Evolutionary conservation across 2,113 vertebrate genomes (phyloP), one percentile per base, ranked within the genome.

Genomic region (Myrmecobius fasciatus): DNA sequence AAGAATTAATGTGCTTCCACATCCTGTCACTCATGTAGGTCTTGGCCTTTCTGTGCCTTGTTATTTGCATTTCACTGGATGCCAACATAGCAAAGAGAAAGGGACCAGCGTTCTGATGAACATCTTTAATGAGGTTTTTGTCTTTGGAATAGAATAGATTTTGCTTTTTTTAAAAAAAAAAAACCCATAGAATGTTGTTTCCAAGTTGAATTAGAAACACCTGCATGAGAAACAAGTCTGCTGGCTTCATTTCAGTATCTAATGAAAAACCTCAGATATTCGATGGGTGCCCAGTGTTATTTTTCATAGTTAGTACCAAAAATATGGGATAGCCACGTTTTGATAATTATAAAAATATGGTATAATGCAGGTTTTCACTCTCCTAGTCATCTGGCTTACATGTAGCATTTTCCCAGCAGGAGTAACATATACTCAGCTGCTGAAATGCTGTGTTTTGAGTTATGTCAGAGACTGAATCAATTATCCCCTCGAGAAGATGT

Each of bases 391-490:
- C 31, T 25, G 8, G 3, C 91, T 94, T 60, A 53, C 2, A 8
- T 7, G 53, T 52, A 89, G 36, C 20, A 83, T 94, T 31, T 97
- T 43, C 2, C 8, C 8, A 91, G 48, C 91, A 95, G 43, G 3
- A 96, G 90, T 53, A 94, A 25, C 93, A 97, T 96, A 96, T 92
- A 95, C 95, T 97, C 52, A 91, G 90, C 51, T 93, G 7, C 93
- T 52, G 83, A 67, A 47, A 95, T 53, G 46, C 95, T 95, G 94
- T 96, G 96, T 93, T 52, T 90, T 97, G 97, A 97, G 56, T 93
- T 95, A 25, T 92, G 54, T 91, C 8, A 53, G 56, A 95, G 91
- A 31, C 91, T 91, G 94, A 97, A 88, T 96, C 95, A 91, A 46
- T 97, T 95, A 89, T 95, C 26, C 94, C 25, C 5, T 25, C 36